Conservation (phyloP, 2,113 vertebrate genomes). For the Melanerpes aurifrons region DNA sequence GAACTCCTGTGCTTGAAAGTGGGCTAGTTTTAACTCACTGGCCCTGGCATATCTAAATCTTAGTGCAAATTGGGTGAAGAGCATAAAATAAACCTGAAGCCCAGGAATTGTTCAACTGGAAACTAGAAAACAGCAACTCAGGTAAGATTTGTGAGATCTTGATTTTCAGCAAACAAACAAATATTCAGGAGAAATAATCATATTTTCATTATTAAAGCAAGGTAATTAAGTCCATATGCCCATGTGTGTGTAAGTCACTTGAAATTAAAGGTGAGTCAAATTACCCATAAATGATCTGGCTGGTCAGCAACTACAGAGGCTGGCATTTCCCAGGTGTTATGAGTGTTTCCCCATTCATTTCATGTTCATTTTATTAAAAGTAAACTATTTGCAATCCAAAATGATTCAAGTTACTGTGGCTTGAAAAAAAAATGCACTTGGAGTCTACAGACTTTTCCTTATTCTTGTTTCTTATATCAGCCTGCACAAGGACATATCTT, state of each 20-base stretch:
- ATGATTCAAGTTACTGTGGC: neutral
- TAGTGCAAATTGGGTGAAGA: neutral
- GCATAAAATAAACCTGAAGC: neutral
- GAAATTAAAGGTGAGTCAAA: slow-evolving; percentile 52
- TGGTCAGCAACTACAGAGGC: slow-evolving; percentile 31
- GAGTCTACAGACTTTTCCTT: neutral
- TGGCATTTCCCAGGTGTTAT: slow-evolving; percentile 22
- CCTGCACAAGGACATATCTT: neutral
- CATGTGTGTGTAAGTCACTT: neutral
- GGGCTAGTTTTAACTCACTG: neutral
- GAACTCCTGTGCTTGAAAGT: neutral
- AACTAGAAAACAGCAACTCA: neutral
- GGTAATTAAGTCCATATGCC: neutral
- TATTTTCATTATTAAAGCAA: neutral
- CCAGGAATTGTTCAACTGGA: neutral
- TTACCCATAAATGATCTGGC: slow-evolving; percentile 27
- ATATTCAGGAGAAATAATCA: neutral
- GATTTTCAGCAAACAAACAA: neutral
- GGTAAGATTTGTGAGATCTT: neutral
- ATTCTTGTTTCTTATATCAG: neutral
- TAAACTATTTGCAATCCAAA: slow-evolving; percentile 21
- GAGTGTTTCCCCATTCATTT: slow-evolving; percentile 36
- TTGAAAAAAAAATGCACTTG: neutral
- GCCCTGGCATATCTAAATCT: neutral
- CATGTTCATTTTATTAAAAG: slow-evolving; percentile 35